phyloP scores from a whole-genome alignment of 2,888 invertebrate species.

The Chironomus riparius region DNA sequence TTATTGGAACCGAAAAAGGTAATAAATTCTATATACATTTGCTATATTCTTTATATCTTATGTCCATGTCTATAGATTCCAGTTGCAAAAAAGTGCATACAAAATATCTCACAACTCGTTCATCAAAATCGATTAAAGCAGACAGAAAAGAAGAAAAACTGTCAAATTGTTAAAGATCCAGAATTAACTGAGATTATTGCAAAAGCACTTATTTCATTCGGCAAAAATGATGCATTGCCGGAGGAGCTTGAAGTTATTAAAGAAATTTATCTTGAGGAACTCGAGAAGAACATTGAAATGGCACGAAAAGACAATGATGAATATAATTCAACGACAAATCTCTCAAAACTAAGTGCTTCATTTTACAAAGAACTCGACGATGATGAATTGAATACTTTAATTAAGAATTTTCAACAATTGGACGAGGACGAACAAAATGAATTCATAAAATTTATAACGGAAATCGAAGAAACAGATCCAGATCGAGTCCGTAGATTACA shows the following conservation, averaged over 20 bases:
- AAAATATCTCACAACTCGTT: not conserved
- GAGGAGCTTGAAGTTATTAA: not conserved
- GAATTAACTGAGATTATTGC: not conserved
- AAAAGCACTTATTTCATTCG: not conserved
- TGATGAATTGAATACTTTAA: not conserved
- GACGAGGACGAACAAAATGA: not conserved
- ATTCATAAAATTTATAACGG: not conserved
- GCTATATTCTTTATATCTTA: not conserved
- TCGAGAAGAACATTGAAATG: not conserved
- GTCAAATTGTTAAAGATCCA: not conserved
- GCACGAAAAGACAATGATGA: not conserved
- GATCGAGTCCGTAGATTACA: not conserved
- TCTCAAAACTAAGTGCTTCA: no score
- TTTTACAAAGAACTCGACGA: not conserved
- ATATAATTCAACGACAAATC: not conserved
- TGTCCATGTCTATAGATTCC: not conserved
- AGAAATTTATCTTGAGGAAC: not conserved
- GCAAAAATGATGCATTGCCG: not conserved
- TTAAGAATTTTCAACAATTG: not conserved
- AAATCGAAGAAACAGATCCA: not conserved
- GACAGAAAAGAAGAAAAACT: no score
- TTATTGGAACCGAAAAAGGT: not conserved
- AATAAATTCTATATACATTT: no score
- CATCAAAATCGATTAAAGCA: not conserved
- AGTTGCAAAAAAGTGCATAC: not conserved